A percentile compares a stretch with the other conserved stretches of the same genome.
Conservation (phyloP, 2,888 invertebrate species). For the Tridacna gigas region DNA sequence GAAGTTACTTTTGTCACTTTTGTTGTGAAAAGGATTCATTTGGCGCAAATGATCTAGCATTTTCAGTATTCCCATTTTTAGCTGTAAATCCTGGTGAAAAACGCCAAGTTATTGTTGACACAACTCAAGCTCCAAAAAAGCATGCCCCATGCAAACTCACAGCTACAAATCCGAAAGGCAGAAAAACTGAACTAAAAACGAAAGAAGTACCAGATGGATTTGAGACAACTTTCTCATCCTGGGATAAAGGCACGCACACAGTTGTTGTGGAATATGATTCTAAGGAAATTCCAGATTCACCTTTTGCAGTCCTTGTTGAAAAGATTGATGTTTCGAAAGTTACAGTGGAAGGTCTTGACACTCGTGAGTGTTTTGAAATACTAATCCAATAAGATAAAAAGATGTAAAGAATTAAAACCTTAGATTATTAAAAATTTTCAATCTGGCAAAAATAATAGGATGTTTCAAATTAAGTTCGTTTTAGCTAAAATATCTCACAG, state of each 20-base stretch:
- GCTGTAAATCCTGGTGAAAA: constrained; percentile 66
- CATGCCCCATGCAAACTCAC: constrained; percentile 68
- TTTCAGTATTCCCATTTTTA: constrained; percentile 15
- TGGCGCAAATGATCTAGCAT: no score
- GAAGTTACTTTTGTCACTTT: no score
- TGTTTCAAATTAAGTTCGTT: no score
- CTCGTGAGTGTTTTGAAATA: constrained; percentile 89
- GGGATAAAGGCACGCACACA: constrained; percentile 82
- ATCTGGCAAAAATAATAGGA: no score
- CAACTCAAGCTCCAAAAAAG: constrained; percentile 68
- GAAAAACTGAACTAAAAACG: constrained; percentile 90
- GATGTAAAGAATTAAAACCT: no score
- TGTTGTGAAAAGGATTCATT: no score
- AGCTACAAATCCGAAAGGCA: constrained; percentile 80
- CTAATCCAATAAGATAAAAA: no score
- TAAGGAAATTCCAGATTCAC: constrained; percentile 84
- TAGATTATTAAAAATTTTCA: no score
- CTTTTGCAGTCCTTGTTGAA: constrained; percentile 84
- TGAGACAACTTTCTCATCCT: constrained; percentile 82
- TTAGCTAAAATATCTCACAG: no score
- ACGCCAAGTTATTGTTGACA: constrained; percentile 59
- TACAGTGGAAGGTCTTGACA: constrained; percentile 93
- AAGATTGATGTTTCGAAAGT: constrained; percentile 92
- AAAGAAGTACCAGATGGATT: constrained; percentile 91
- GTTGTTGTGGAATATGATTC: constrained; percentile 84